Evolutionary conservation across 2,888 invertebrate species (phyloP).

Genomic region (Drosophila kanekoi): DNA sequence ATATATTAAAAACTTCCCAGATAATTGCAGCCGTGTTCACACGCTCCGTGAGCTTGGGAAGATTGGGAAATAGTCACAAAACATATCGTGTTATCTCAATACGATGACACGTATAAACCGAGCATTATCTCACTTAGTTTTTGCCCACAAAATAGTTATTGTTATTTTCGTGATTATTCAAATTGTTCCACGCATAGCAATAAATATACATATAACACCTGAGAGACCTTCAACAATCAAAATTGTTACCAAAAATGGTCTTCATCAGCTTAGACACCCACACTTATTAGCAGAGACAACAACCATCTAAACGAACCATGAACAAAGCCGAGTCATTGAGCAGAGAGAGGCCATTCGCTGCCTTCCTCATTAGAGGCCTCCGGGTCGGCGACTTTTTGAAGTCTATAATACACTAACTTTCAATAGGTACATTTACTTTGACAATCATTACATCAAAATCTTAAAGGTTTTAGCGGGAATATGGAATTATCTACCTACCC

Average conservation of each 20-base stretch:
- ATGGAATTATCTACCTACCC: too few relatives aligned
- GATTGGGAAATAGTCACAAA: too few relatives aligned
- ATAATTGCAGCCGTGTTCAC: background rate
- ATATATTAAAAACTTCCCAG: background rate
- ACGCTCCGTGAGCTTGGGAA: background rate
- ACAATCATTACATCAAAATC: too few relatives aligned
- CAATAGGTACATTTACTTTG: too few relatives aligned
- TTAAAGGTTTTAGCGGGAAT: too few relatives aligned
- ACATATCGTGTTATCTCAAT: background rate
- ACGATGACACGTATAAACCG: background rate
- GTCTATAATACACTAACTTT: conserved; percentile 1
- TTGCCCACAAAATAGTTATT: background rate
- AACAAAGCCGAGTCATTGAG: conserved; percentile 41
- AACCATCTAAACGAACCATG: conserved; percentile 38
- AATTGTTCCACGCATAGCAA: background rate
- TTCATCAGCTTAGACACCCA: conserved; percentile 51
- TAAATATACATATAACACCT: conserved; percentile 34
- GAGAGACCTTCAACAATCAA: conserved; percentile 35
- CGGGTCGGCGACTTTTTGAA: conserved; percentile 5
- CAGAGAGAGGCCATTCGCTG: conserved; percentile 3
- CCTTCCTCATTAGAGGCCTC: conserved; percentile 30
- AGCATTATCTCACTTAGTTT: background rate
- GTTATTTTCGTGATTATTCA: background rate
- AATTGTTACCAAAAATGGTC: conserved; percentile 37
- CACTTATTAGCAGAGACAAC: conserved; percentile 43